Conservation (phyloP, 1,140 invertebrate species). For the Daktulosphaira vitifoliae region DNA sequence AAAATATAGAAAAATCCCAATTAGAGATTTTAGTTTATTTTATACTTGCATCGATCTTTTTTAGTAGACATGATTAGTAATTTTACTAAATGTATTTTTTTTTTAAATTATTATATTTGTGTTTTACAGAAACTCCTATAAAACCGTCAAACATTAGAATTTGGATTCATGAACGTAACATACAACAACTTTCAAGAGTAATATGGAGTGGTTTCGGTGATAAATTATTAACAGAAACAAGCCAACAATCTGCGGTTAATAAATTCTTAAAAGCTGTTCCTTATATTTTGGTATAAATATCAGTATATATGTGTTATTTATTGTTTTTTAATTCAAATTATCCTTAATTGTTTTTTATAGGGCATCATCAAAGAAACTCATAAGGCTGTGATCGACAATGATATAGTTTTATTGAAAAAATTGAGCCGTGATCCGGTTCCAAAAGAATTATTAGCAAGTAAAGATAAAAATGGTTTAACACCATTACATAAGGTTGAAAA, state of each 20-base stretch:
- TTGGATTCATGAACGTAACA: conserved; percentile 84
- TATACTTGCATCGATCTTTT: no score
- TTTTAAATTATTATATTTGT: no score
- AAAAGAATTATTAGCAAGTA: conserved; percentile 61
- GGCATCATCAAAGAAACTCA: conserved; percentile 75
- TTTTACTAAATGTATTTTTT: no score
- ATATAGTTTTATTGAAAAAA: conserved; percentile 60
- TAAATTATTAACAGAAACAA: conserved; percentile 68
- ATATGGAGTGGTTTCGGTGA: conserved; percentile 79
- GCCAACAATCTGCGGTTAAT: conserved; percentile 67
- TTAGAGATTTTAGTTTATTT: no score
- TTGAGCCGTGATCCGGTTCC: conserved; percentile 60
- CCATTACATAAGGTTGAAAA: conserved; percentile 65
- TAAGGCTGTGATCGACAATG: conserved; percentile 61
- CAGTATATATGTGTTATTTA: not conserved
- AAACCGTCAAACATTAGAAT: conserved; percentile 79
- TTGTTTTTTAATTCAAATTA: not conserved
- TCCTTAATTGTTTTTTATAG: conserved; percentile 44
- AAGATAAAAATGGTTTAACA: conserved; percentile 69
- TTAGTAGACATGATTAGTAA: no score
- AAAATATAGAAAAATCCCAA: no score
- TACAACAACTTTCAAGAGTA: conserved; percentile 69
- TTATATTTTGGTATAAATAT: conserved; percentile 65
- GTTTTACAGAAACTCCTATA: conserved; percentile 42
- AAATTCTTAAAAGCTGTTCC: conserved; percentile 77